Base-by-base conservation (phyloP, 2,888 invertebrate genomes). In the Caenorhabditis sp. region DNA sequence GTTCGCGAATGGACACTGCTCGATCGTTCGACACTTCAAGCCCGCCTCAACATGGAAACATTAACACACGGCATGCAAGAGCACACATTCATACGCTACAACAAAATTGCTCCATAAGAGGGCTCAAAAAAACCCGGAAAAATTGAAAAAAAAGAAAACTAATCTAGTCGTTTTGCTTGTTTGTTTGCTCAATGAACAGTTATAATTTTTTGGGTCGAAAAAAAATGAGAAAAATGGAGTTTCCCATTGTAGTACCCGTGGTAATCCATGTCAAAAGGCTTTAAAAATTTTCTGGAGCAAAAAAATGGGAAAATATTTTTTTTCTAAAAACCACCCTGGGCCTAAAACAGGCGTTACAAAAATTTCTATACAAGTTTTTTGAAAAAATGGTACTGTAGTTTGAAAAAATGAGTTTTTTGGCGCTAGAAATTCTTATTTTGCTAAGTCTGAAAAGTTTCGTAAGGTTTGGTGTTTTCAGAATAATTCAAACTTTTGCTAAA, bases 21-120 rank as follows among this genome's bases (percentile, higher is more conserved):
- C n/a, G 84, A 84, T 66, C 67, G 78, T 10, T 63, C 67, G 26
- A 83, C 83, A 0, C 78, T 87, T 58, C 84, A 87, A 64, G 84
- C 86, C 6, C 73, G 83, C 23, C 68, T 87, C 21, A 82, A 83
- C 58, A 88, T 87, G 87, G 84, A 83, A 63, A 87, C 87, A 27
- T 65, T 87, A 26, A 87, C 87, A 6, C 87, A 87, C 58, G 84
- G 84, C 36, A 84, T 88, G 86, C 86, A 84, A 64, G 82, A 82
- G 58, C 82, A 82, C 66, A 82, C 82, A 4, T 82, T 82, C 62
- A 79, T 82, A 37, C 72, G 82, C 58, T 82, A 82, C 67, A 76
- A 73, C 43, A 81, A 77, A 63, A 81, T 78, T 58, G 81, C 55
- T 23, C 75, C 75, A 49, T 76, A 64, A 70, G 43, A 10, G 43